These are phyloP conservation scores for Ptyas mucosa DNA, from an alignment of 2,113 vertebrate species.

Conservation along the genomic window DNA sequence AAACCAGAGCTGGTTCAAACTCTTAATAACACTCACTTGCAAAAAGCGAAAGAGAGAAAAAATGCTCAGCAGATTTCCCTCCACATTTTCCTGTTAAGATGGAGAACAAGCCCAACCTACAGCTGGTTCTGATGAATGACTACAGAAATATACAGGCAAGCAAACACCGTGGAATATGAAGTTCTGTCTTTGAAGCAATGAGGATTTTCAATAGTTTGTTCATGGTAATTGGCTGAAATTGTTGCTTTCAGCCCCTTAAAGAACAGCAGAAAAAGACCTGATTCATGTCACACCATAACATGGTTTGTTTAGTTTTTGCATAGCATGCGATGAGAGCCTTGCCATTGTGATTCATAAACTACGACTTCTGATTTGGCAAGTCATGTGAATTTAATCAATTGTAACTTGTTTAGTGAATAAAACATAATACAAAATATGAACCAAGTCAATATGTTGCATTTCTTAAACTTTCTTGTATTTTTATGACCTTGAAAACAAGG, in stretches of 20 bases:
- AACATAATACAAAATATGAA: constrained; percentile 23
- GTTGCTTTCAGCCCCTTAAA: constrained; percentile 34
- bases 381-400: background rate
- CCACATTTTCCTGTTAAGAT: constrained; percentile 45
- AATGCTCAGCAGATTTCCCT: constrained; percentile 52
- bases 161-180: background rate
- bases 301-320: background rate
- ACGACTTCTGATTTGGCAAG: background rate
- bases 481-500: constrained; percentile 58
- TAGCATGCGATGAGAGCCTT: background rate
- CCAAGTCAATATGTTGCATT: background rate
- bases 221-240: constrained; percentile 24
- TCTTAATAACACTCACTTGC: constrained; percentile 80
- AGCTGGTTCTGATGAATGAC: constrained; percentile 36
- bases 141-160: constrained; percentile 45
- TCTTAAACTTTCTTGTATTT: constrained; percentile 53
- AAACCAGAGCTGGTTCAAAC: constrained; percentile 80
- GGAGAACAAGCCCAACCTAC: constrained; percentile 42
- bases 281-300: background rate
- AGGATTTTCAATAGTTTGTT: constrained; percentile 20
- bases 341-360: background rate
- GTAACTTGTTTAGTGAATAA: background rate
- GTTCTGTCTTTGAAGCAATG: background rate
- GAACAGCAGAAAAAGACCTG: background rate
- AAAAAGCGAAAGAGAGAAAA: constrained; percentile 51